Evolutionary conservation across 2,113 vertebrate species (phyloP).

Genomic region (Cyanoramphus novaezelandiae): DNA sequence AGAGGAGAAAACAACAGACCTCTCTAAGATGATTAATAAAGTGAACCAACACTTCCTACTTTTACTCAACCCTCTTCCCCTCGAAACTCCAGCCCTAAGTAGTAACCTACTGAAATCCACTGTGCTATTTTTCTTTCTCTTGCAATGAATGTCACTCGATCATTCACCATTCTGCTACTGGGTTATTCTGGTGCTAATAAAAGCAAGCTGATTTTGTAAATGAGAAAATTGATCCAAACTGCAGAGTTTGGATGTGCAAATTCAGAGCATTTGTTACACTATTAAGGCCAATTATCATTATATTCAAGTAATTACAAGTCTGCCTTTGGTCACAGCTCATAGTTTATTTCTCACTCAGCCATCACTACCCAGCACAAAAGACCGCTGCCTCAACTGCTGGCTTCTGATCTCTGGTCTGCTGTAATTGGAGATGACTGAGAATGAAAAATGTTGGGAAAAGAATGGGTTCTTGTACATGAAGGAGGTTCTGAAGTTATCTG

Average conservation of each 20-base stretch:
- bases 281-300: constrained; percentile 40
- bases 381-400: background rate
- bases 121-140: background rate
- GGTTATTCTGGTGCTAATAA: constrained; percentile 15
- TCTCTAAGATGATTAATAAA: background rate
- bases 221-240: constrained; percentile 7
- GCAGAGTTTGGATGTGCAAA: constrained; percentile 21
- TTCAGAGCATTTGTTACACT: background rate
- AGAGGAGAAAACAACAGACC: background rate
- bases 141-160: background rate
- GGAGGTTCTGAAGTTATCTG: background rate
- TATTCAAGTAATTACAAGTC: constrained; percentile 32
- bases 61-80: background rate
- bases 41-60: background rate
- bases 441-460: background rate
- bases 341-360: background rate
- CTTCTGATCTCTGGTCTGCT: background rate
- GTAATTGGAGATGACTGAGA: background rate
- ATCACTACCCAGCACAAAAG: background rate
- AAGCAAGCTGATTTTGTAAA: constrained; percentile 4
- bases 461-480: constrained; percentile 32
- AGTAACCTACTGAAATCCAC: background rate
- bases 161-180: background rate
- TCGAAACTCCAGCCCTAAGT: background rate
- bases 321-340: background rate